These are phyloP conservation scores for Eudasyphora cyanicolor DNA, from an alignment of 2,888 invertebrate species.

Conservation along the genomic window DNA sequence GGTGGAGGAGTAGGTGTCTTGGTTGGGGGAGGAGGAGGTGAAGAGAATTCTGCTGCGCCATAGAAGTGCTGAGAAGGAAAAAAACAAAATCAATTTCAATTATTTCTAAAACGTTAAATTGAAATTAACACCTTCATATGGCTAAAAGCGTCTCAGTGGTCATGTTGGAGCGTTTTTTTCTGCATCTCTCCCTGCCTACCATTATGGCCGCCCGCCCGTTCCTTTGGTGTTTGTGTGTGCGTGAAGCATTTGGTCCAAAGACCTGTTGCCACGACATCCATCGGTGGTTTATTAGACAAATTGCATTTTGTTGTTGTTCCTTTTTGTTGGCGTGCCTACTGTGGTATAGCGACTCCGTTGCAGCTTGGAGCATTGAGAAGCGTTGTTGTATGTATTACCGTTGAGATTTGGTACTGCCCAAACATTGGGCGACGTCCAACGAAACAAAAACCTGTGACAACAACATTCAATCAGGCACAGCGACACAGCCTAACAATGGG, in stretches of 20 bases:
- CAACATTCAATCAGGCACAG: conserved; percentile 57
- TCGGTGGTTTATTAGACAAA: conserved; percentile 68
- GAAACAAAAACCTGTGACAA: conserved; percentile 54
- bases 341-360: conserved; percentile 8
- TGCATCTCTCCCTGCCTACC: conserved; percentile 43
- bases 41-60: neutral
- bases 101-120: conserved; percentile 67
- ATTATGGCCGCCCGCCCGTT: neutral
- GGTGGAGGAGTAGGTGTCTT: neutral
- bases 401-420: conserved; percentile 16
- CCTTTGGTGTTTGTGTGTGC: conserved; percentile 25
- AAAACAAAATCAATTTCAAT: conserved; percentile 65
- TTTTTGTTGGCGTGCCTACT: conserved; percentile 34
- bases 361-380: neutral
- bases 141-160: conserved; percentile 66
- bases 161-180: conserved; percentile 44
- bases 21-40: neutral
- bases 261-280: conserved; percentile 63
- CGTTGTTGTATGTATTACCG: conserved; percentile 5
- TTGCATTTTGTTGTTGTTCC: conserved; percentile 58
- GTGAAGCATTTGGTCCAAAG: conserved; percentile 42
- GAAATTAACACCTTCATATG: conserved; percentile 70
- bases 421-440: conserved; percentile 49
- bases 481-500: conserved; percentile 2
- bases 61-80: neutral